Conservation (phyloP, 2,888 invertebrate species). For the Rhodophaea formosa region DNA sequence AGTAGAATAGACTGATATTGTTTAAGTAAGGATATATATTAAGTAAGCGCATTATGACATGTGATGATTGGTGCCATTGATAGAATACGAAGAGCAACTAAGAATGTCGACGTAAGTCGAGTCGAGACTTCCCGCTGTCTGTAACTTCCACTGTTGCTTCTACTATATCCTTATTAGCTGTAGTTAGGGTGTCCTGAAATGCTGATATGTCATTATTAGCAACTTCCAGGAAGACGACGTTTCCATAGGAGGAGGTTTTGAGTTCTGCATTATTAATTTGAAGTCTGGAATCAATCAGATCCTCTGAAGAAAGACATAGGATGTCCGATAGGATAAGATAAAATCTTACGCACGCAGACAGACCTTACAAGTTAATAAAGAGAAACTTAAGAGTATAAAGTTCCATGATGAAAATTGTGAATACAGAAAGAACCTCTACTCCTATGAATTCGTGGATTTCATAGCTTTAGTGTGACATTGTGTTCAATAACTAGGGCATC, state of each 20-base stretch:
- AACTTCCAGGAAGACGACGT: background rate
- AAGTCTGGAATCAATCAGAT: too few species aligned
- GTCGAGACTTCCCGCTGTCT: slow-evolving; percentile 58
- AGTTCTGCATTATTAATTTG: background rate
- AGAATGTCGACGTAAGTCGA: slow-evolving; percentile 49
- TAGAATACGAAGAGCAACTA: slow-evolving; percentile 73
- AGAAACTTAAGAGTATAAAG: too few species aligned
- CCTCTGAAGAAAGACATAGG: too few species aligned
- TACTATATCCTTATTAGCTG: slow-evolving; percentile 22
- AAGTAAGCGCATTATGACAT: slow-evolving; percentile 76
- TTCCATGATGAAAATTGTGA: background rate
- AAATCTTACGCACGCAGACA: too few species aligned
- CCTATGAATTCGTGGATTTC: background rate
- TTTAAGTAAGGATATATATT: slow-evolving; percentile 61
- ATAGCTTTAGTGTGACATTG: slow-evolving; percentile 26
- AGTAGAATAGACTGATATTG: slow-evolving; percentile 80
- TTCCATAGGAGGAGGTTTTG: background rate
- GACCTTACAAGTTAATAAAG: too few species aligned
- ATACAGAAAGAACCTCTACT: background rate
- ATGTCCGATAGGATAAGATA: too few species aligned
- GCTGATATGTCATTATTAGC: slow-evolving; percentile 3
- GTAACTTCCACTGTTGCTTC: slow-evolving; percentile 76
- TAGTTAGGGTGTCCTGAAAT: slow-evolving; percentile 23
- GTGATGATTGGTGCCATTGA: slow-evolving; percentile 81
- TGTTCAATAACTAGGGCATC: slow-evolving; percentile 27